Evolutionary conservation across 2,113 vertebrate species (phyloP), one percentile per base, ranked within the genome.

Genomic region (Tympanuchus pallidicinctus): DNA sequence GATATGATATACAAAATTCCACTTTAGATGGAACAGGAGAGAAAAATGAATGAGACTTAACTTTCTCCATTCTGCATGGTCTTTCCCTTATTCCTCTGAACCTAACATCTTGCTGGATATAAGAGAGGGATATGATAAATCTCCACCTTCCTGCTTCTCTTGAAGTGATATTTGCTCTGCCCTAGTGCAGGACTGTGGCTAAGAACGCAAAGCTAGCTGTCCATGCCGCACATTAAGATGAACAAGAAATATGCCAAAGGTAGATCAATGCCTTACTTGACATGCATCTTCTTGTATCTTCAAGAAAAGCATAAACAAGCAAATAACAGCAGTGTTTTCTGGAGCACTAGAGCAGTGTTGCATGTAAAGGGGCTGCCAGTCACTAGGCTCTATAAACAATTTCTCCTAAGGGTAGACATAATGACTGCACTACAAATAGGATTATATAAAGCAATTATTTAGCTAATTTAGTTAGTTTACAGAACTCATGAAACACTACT

Each of bases 391-490:
- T 75, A 32, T 13, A 59, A 56, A 38, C 57, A 76, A n/a, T 71
- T 92, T 89, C 56, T 86, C 64, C 83, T 60, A 47, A 77, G 72
- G 36, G 50, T 6, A 90, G 85, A 86, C 64, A 86, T 25, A 24
- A 77, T 30, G 72, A 60, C 85, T 83, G 36, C 82, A 74, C 79
- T 77, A 47, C 18, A 74, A 83, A 79, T 22, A 70, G n/a, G 48
- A 91, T 74, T 86, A 93, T 91, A 67, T 74, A 14, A 90, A 86
- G 45, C 45, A 88, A 63, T 90, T 93, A 80, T 87, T 92, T 83
- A 70, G 50, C 52, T 94, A 94, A 89, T 78, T 82, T 12, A 43
- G 71, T 88, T 64, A 61, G 64, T 91, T 94, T 87, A 81, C 43
- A 88, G 86, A 89, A 70, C 54, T 50, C 59, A 73, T 34, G 56